phyloP scores from a whole-genome alignment of 2,888 invertebrate genomes.

The Petrophora chlorosata region DNA sequence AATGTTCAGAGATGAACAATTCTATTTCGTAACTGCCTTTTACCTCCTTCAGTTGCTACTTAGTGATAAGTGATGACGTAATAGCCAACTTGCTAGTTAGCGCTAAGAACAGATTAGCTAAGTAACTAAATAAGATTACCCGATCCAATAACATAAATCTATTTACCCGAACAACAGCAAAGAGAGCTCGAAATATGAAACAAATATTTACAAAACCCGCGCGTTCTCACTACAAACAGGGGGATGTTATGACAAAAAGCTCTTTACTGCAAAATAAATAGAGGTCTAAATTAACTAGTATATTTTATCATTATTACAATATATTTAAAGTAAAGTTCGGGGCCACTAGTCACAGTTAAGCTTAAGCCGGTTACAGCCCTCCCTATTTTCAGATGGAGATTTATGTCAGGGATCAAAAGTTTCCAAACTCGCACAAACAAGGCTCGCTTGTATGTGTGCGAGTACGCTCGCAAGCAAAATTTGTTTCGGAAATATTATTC shows the following conservation, averaged over 20 bases:
- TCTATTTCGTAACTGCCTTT: background rate
- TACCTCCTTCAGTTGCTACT: constrained; percentile 4
- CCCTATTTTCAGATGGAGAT: constrained; percentile 83
- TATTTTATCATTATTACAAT: constrained; percentile 82
- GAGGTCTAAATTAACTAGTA: constrained; percentile 74
- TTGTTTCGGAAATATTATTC: constrained; percentile 53
- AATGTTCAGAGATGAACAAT: too few species aligned
- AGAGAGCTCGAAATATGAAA: constrained; percentile 69
- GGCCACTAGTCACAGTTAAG: constrained; percentile 81
- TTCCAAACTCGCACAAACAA: constrained; percentile 67
- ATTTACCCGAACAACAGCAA: constrained; percentile 65
- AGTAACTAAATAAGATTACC: constrained; percentile 68
- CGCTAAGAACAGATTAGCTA: constrained; percentile 52
- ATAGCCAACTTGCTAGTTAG: constrained; percentile 26
- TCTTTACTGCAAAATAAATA: constrained; percentile 73
- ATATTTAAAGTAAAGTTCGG: constrained; percentile 79
- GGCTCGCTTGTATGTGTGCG: constrained; percentile 23
- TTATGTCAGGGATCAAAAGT: constrained; percentile 84
- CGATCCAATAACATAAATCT: constrained; percentile 67
- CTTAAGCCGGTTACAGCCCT: constrained; percentile 83
- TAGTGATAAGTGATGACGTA: constrained; percentile 9
- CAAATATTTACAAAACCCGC: constrained; percentile 67
- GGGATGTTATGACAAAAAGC: constrained; percentile 68
- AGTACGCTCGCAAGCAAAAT: constrained; percentile 56
- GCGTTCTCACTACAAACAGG: constrained; percentile 54